Base-by-base conservation (phyloP, 23 tunicate genomes). In the Corella eumyota region DNA sequence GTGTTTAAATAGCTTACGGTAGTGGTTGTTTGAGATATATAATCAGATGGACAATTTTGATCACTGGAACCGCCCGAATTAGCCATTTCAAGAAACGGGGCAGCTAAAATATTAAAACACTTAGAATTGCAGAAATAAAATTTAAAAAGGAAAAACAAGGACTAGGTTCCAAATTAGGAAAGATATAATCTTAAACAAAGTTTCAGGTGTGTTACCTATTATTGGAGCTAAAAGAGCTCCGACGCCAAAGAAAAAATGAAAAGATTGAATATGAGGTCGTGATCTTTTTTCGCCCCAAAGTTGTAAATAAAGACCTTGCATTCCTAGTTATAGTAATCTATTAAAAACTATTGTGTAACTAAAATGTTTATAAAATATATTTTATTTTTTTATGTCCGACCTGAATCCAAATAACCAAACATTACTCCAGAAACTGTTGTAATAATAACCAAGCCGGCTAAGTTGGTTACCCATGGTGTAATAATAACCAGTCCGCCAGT, bases 261-360 rank as follows among this genome's bases (percentile, higher is more conserved):
- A 88, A 17, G 85, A 67, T 51, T 88, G 96, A 21, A 88, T 67
- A 30, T 78, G 66, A 4, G 96, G 76, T 44, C 96, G 58, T 9
- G 96, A 88, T 20, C 50, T 78, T 36, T 79, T 79, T 45, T 88
- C 96, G 6, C 96, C 96, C 96, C 96, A 88, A 23, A 88, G 57
- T 25, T 88, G 73, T 32, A 88, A 62, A 50, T 79, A 79, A 28
- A 79, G 20, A 4, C 78, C 63, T 36, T 79, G 88, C 78, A 71
- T 30, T 7, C 71, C 88, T 79, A 47, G 22, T 21, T 49, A 33
- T 15, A 51, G 15, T 53, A 53, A 11, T 53, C 9, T 7, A 53
- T 11, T 53, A 13, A 9, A 7, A 23, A 13, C 26, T 21, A 23
- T 7, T 9, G 13, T 13, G 13, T 53, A 11, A 53, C 26, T 40